Evolutionary conservation across 2,888 invertebrate species (phyloP).

Genomic region (Bedellia somnulentella): DNA sequence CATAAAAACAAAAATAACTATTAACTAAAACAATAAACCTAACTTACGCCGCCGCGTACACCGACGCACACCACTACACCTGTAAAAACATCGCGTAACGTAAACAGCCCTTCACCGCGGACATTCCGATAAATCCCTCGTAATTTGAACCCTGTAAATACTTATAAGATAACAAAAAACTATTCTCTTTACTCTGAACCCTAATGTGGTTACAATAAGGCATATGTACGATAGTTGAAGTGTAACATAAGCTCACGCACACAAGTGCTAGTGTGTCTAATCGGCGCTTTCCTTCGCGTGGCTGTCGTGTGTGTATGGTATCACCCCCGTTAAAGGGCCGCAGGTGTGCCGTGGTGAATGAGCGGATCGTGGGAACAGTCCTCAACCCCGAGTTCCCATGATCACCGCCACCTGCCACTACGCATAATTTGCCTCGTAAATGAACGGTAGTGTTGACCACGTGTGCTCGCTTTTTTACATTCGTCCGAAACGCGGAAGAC

Average conservation of each 20-base stretch:
- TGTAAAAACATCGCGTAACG: conserved; percentile 18
- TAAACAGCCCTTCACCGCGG: conserved; percentile 28
- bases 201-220: too few relatives aligned
- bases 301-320: conserved; percentile 48
- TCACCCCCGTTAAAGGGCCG: conserved; percentile 49
- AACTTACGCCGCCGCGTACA: too few relatives aligned
- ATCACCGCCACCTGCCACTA: conserved; percentile 55
- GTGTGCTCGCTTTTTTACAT: conserved; percentile 42
- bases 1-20: too few relatives aligned
- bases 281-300: conserved; percentile 53
- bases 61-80: conserved; percentile 10
- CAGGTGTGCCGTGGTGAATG: conserved; percentile 54
- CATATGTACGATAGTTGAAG: too few relatives aligned
- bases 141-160: conserved; percentile 21
- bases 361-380: conserved; percentile 51
- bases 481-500: conserved; percentile 41
- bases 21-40: too few relatives aligned
- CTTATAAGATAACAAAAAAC: too few relatives aligned
- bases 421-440: conserved; percentile 60
- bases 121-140: conserved; percentile 29
- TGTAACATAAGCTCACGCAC: too few relatives aligned
- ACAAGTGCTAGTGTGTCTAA: conserved; percentile 31
- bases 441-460: conserved; percentile 58
- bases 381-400: conserved; percentile 54
- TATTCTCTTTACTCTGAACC: too few relatives aligned